phyloP scores from a whole-genome alignment of 2,797 vertebrate genomes.

The Eremophila alpestris region DNA sequence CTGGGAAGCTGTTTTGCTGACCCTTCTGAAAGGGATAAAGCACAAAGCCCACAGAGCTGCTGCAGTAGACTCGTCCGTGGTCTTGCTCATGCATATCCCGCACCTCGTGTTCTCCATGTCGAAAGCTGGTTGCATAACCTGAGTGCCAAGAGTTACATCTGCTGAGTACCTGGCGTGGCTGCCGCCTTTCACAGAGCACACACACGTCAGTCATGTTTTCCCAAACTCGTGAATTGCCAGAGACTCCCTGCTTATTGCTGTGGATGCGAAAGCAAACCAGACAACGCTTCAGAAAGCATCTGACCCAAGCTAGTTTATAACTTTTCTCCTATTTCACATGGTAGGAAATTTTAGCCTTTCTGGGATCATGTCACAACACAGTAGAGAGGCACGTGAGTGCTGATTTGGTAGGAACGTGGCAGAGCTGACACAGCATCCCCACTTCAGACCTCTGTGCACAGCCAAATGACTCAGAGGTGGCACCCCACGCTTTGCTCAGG shows the following conservation, averaged over 20 bases:
- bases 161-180: background rate
- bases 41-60: background rate
- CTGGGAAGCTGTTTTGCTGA: background rate
- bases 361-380: background rate
- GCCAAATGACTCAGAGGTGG: background rate
- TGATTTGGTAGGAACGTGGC: background rate
- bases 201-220: background rate
- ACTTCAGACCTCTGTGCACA: background rate
- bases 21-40: background rate
- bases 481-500: background rate
- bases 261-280: background rate
- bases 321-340: background rate
- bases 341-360: background rate
- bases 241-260: background rate
- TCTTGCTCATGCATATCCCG: rapidly evolving
- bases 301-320: background rate
- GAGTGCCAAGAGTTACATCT: background rate
- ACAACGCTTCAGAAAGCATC: rapidly evolving
- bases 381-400: rapidly evolving
- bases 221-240: background rate
- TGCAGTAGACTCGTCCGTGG: background rate
- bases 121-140: background rate
- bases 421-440: background rate
- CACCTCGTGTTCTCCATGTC: rapidly evolving
- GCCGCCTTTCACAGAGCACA: background rate